Conservation (phyloP, 2,113 vertebrate genomes). For the Aphyosemion australe region DNA sequence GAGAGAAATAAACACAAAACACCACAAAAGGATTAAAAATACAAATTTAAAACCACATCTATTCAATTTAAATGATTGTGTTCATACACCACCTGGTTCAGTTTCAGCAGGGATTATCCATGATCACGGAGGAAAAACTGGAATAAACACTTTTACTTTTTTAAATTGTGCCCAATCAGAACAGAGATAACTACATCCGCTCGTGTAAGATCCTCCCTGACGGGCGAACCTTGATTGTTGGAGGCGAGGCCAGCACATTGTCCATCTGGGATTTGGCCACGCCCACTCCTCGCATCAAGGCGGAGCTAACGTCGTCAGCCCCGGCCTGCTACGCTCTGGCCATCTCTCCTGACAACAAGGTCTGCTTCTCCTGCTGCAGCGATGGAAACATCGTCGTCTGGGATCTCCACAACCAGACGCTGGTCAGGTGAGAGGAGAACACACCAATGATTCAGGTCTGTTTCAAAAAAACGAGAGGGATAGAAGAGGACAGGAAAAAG, state of each 20-base stretch:
- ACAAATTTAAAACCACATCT: neutral
- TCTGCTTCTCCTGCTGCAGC: slow-evolving; percentile 90
- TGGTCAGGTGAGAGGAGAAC: slow-evolving; percentile 76
- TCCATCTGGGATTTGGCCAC: slow-evolving; percentile 83
- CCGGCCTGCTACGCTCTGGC: slow-evolving; percentile 88
- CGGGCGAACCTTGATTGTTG: slow-evolving; percentile 83
- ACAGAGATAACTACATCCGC: slow-evolving; percentile 87
- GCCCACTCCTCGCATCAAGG: slow-evolving; percentile 87
- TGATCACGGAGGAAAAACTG: too few species aligned
- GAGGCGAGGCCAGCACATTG: slow-evolving; percentile 85
- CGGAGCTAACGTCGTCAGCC: slow-evolving; percentile 85
- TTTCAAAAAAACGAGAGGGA: neutral
- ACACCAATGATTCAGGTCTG: neutral
- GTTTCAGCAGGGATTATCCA: too few species aligned
- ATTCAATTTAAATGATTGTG: neutral
- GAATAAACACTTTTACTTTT: too few species aligned
- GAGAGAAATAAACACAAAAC: slow-evolving; percentile 6
- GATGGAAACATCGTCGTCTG: slow-evolving; percentile 88
- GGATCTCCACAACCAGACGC: slow-evolving; percentile 86
- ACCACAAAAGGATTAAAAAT: too few species aligned
- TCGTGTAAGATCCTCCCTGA: slow-evolving; percentile 84
- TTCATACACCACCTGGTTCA: too few species aligned
- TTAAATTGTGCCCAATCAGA: slow-evolving; percentile 63
- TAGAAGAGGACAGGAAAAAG: neutral
- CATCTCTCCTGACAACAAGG: slow-evolving; percentile 89